These are phyloP conservation scores for Corythornis vintsioides DNA, from an alignment of 2,113 vertebrate genomes.

Conservation along the genomic window DNA sequence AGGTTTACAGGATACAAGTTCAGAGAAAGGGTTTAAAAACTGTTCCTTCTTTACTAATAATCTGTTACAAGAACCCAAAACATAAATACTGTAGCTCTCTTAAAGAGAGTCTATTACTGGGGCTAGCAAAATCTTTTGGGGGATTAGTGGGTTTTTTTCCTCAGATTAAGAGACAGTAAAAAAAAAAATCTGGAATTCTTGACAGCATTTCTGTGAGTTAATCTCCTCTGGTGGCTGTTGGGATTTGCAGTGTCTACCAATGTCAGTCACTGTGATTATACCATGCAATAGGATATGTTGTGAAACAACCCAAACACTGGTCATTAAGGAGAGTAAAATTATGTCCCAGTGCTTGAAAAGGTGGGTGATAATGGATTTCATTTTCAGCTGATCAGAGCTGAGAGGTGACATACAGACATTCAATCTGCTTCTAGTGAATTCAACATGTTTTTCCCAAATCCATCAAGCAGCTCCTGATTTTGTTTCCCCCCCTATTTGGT, in stretches of 20 bases:
- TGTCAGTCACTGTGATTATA: background rate
- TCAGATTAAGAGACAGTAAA: conserved; percentile 7
- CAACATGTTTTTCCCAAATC: background rate
- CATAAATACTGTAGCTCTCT: background rate
- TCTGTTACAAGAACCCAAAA: background rate
- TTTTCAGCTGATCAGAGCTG: background rate
- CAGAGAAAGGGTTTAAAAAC: conserved; percentile 57
- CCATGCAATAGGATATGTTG: background rate
- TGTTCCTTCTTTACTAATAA: conserved; percentile 39
- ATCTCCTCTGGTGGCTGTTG: background rate
- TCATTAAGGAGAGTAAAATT: background rate
- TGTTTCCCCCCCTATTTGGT: background rate
- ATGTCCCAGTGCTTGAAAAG: background rate
- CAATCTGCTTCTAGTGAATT: background rate
- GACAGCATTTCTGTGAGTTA: conserved; percentile 4
- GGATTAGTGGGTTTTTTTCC: background rate
- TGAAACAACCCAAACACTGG: background rate
- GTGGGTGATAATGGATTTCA: background rate
- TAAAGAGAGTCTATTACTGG: background rate
- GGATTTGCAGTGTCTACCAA: background rate
- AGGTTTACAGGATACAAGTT: conserved; percentile 38
- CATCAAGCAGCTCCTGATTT: background rate
- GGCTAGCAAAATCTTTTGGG: background rate
- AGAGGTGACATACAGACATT: background rate
- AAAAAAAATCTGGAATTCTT: background rate